These are phyloP conservation scores for Drosophila kurseongensis DNA, from an alignment of 1,140 invertebrate genomes.

Conservation along the genomic window DNA sequence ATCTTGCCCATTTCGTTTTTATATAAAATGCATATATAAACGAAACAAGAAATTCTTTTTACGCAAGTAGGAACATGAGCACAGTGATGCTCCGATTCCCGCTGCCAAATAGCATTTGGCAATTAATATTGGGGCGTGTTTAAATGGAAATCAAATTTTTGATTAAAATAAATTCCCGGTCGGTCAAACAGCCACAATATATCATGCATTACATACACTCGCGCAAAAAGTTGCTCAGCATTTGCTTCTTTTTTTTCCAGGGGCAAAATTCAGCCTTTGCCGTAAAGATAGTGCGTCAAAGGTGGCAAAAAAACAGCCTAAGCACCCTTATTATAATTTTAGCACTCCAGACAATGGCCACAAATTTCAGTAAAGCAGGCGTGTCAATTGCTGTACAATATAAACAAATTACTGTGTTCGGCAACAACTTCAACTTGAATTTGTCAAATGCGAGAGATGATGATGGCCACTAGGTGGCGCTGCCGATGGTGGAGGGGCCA, in stretches of 20 bases:
- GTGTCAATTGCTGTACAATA: constrained; percentile 78
- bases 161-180: constrained; percentile 26
- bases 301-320: constrained; percentile 55
- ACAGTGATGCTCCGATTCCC: constrained; percentile 24
- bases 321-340: constrained; percentile 71
- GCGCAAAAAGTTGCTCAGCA: constrained; percentile 10
- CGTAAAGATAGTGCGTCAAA: constrained; percentile 59
- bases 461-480: constrained; percentile 45
- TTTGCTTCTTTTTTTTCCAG: constrained; percentile 26
- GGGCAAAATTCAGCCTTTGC: constrained; percentile 40
- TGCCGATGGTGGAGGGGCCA: constrained; percentile 5
- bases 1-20: constrained; percentile 38
- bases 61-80: constrained; percentile 49
- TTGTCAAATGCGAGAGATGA: constrained; percentile 16
- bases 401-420: constrained; percentile 65
- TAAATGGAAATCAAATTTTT: constrained; percentile 41
- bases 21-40: constrained; percentile 55
- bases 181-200: constrained; percentile 1
- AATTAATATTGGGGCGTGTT: constrained; percentile 31
- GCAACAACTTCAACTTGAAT: constrained; percentile 19
- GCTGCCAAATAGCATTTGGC: constrained; percentile 25
- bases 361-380: constrained; percentile 74
- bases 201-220: constrained; percentile 4
- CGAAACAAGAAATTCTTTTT: constrained; percentile 50
- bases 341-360: constrained; percentile 74